Base-by-base conservation (phyloP, 2,113 vertebrate species). In the Myrmophylax atrothorax region DNA sequence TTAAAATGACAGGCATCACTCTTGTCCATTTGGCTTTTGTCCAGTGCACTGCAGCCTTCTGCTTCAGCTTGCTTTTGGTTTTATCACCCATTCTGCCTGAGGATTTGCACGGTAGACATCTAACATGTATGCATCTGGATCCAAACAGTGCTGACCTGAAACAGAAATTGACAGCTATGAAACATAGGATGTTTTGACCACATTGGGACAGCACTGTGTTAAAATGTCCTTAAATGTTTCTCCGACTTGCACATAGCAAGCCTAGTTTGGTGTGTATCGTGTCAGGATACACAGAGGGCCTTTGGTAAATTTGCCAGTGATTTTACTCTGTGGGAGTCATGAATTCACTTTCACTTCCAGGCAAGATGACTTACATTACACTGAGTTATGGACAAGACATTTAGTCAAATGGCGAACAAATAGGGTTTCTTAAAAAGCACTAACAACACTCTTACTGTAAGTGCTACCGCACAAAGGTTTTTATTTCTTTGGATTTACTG, bases 51-150 rank as follows among this genome's bases (percentile, higher is more conserved):
- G 6, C 62, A 78, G 94, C 90, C 95, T 85, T 83, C 79, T 64
- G 63, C 89, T 94, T 98, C 98, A 98, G 94, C 95, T 98, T 74
- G 96, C 89, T 76, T 98, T 98, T 63, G 98, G 98, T 94, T 99
- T 99, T 93, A 99, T 98, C 90, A 99, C 98, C 99, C 99, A 99
- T 87, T 99, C 98, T 96, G 99, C 99, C 72, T 98, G 98, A 93
- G 99, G 99, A 92, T 99, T 99, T 22, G 98, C 98, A 72, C 40
- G 98, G 97, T 99, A 99, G 53, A 99, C 98, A 38, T 99, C 99
- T 90, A 99, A 93, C 79, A 99, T 97, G 50, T 98, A 96, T 0
- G 99, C 98, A 50, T 99, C 99, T 0, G 98, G 99, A 84, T 99
- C 99, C 96, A 99, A 97, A 81, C 99, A 99, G 50, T 99, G 98